Evolutionary conservation across 1,140 invertebrate genomes (phyloP).

Genomic region (Pinna nobilis): DNA sequence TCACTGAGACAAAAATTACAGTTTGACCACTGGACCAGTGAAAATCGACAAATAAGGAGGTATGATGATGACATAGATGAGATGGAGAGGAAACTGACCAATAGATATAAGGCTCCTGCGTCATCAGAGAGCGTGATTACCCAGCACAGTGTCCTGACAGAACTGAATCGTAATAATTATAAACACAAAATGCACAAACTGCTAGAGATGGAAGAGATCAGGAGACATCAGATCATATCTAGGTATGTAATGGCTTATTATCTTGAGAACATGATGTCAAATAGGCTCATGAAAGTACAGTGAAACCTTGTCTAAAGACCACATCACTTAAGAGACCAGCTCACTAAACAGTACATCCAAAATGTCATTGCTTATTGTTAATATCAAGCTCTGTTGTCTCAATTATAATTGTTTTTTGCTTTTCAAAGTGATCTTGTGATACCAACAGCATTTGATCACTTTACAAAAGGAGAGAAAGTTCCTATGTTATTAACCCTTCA

Average conservation of each 20-base stretch:
- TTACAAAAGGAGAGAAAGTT: no score
- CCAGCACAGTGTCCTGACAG: slow-evolving; percentile 52
- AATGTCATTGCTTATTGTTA: no score
- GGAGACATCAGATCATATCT: slow-evolving; percentile 64
- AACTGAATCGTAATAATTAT: slow-evolving; percentile 70
- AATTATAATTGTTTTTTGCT: no score
- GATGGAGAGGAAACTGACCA: slow-evolving; percentile 45
- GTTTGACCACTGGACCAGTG: slow-evolving; percentile 67
- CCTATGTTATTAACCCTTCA: no score
- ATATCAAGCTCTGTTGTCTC: no score
- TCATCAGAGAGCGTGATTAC: slow-evolving; percentile 62
- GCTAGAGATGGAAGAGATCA: slow-evolving; percentile 69
- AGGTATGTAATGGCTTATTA: slow-evolving; percentile 62
- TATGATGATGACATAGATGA: slow-evolving; percentile 42
- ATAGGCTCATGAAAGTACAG: no score
- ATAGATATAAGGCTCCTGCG: slow-evolving; percentile 61
- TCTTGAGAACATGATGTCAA: no score
- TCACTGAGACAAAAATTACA: slow-evolving; percentile 60
- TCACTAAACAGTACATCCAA: no score
- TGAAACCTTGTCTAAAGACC: no score
- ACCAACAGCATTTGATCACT: no score
- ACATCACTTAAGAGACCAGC: no score
- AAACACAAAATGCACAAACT: slow-evolving; percentile 70
- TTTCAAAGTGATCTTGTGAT: no score
- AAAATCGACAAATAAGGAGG: slow-evolving; percentile 60